Conservation (phyloP, 2,113 vertebrate species). For the Callopanchax toddi region DNA sequence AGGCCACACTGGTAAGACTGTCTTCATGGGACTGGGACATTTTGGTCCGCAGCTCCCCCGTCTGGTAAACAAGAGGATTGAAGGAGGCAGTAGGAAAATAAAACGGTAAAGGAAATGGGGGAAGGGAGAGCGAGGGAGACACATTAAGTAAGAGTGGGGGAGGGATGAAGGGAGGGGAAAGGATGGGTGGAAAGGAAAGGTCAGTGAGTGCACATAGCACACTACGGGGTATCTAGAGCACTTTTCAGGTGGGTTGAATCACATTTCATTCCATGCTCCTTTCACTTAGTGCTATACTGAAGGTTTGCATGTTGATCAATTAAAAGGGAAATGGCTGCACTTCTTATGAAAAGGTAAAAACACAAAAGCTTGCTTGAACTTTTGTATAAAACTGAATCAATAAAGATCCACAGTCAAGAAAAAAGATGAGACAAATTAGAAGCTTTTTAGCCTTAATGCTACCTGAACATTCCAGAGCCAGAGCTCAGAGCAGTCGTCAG, state of each 20-base stretch:
- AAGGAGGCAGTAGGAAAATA: slow-evolving; percentile 25
- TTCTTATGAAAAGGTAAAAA: background rate
- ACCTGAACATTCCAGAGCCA: slow-evolving; percentile 99
- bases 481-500: slow-evolving; percentile 98
- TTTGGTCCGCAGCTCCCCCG: slow-evolving; percentile 97
- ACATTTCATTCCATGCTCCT: background rate
- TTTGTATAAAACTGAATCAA: too few relatives aligned
- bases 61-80: slow-evolving; percentile 77
- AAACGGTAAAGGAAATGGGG: slow-evolving; percentile 31
- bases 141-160: slow-evolving; percentile 58
- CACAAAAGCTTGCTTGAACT: too few relatives aligned
- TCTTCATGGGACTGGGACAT: slow-evolving; percentile 99
- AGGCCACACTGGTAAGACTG: slow-evolving; percentile 97
- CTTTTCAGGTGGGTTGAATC: slow-evolving; percentile 4
- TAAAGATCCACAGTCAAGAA: too few relatives aligned
- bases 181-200: slow-evolving; percentile 44
- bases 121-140: slow-evolving; percentile 34
- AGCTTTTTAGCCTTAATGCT: background rate
- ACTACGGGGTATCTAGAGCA: slow-evolving; percentile 30
- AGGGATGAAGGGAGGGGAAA: slow-evolving; percentile 37
- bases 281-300: background rate
- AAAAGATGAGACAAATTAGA: background rate
- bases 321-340: background rate
- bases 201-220: slow-evolving; percentile 54
- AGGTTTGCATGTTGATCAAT: background rate